Conservation (phyloP, 2,888 invertebrate genomes). For the Eristalis arbustorum region DNA sequence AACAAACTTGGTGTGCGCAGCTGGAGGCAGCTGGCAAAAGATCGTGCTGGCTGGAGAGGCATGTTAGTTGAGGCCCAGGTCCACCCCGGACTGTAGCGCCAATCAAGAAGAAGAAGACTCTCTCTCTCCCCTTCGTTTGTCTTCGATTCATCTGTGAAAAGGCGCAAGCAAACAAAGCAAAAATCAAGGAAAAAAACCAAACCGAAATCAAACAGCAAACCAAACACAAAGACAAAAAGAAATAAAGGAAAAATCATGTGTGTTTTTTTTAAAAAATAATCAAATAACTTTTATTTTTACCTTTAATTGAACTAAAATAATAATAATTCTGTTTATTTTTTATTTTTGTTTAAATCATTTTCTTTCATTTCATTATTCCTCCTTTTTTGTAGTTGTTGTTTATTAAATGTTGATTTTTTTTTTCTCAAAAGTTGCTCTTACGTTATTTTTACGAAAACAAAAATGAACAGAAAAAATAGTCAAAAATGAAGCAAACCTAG, state of each 20-base stretch:
- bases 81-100: too few species aligned
- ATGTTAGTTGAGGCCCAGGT: too few species aligned
- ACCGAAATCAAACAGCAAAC: slow-evolving; percentile 26
- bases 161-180: not conserved
- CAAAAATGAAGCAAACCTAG: not conserved
- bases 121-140: too few species aligned
- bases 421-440: not conserved
- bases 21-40: too few species aligned
- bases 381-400: not conserved
- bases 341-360: not conserved
- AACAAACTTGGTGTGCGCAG: too few species aligned
- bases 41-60: too few species aligned
- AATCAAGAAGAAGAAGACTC: too few species aligned
- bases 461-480: not conserved
- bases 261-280: slow-evolving; percentile 60
- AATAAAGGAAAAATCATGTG: slow-evolving; percentile 18
- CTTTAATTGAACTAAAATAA: slow-evolving; percentile 67
- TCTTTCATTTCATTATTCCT: slow-evolving; percentile 14
- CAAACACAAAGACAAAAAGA: not conserved
- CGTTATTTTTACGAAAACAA: not conserved
- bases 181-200: not conserved
- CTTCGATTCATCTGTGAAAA: too few species aligned
- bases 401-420: not conserved
- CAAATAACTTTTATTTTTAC: slow-evolving; percentile 66
- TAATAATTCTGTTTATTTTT: slow-evolving; percentile 26